These are phyloP conservation scores for Porites divaricata DNA, from an alignment of 92 coral and sea anemone genomes.

Conservation along the genomic window DNA sequence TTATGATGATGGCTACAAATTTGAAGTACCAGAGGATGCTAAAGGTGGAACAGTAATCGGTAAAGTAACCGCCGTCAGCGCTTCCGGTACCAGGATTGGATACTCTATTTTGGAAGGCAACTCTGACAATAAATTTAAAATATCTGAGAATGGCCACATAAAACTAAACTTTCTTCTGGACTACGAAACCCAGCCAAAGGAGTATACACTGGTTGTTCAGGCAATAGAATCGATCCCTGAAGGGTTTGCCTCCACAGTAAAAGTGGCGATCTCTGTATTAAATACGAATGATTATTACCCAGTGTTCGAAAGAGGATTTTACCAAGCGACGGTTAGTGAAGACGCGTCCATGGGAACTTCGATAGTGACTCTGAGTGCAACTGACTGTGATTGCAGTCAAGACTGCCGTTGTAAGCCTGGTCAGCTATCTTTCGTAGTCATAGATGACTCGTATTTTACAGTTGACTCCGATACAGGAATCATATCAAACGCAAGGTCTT, in stretches of 20 bases:
- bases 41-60: conserved; percentile 75
- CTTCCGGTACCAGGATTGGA: conserved; percentile 71
- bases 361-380: conserved; percentile 74
- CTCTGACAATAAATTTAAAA: conserved; percentile 56
- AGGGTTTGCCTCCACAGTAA: conserved; percentile 54
- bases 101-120: conserved; percentile 75
- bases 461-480: conserved; percentile 76
- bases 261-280: conserved; percentile 57
- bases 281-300: conserved; percentile 83
- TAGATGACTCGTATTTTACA: conserved; percentile 53
- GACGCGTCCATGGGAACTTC: conserved; percentile 64
- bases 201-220: conserved; percentile 52
- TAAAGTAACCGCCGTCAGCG: conserved; percentile 67
- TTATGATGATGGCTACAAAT: conserved; percentile 66
- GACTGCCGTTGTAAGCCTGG: conserved; percentile 73
- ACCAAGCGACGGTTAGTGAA: conserved; percentile 68
- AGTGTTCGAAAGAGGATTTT: conserved; percentile 62
- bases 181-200: conserved; percentile 69
- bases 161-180: conserved; percentile 69
- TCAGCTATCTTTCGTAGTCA: conserved; percentile 67
- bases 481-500: conserved; percentile 56
- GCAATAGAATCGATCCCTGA: conserved; percentile 75
- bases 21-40: conserved; percentile 64
- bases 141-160: conserved; percentile 65
- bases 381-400: conserved; percentile 84